These are phyloP conservation scores for Corythaeola cristata DNA, from an alignment of 2,113 vertebrate genomes.

Conservation along the genomic window DNA sequence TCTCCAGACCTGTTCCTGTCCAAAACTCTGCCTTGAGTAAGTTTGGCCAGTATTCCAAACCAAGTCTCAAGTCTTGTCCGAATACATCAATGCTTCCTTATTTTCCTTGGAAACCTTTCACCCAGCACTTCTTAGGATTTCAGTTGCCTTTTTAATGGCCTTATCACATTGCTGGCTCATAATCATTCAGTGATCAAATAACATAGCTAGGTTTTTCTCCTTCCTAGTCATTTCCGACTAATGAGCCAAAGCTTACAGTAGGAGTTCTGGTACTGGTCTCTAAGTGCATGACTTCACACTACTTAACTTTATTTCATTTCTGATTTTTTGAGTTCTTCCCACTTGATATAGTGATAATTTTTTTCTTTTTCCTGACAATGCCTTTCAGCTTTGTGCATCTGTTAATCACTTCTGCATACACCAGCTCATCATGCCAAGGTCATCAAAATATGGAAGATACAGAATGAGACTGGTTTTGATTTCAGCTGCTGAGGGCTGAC, in stretches of 20 bases:
- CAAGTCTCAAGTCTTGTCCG: neutral
- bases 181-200: neutral
- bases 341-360: neutral
- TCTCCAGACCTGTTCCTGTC: neutral
- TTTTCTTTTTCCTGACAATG: neutral
- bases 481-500: neutral
- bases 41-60: neutral
- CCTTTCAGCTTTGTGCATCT: neutral
- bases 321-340: neutral
- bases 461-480: neutral
- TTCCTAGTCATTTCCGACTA: neutral
- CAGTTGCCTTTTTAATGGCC: neutral
- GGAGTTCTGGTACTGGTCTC: neutral
- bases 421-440: neutral
- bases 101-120: neutral
- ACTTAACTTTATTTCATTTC: neutral
- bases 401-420: neutral
- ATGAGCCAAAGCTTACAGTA: neutral
- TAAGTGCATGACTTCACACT: neutral
- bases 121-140: neutral
- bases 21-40: neutral
- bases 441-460: neutral
- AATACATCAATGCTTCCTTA: neutral
- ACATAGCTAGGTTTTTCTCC: neutral
- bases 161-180: neutral